A percentile compares a stretch with the other conserved stretches of the same genome.
Evolutionary conservation across 1,140 invertebrate species (phyloP).

Genomic region (Drosophila kanapiae): DNA sequence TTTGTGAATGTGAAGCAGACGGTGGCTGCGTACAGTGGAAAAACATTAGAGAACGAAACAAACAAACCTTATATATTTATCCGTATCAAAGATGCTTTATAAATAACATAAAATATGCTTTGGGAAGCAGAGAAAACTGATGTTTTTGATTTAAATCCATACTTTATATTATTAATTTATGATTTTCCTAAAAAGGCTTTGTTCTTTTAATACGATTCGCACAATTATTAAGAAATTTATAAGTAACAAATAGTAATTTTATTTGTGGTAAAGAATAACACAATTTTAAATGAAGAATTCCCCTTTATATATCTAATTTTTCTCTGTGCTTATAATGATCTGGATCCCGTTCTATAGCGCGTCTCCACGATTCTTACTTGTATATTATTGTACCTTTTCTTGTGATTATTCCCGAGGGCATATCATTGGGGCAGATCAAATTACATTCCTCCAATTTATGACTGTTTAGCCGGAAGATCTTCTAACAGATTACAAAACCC

Average conservation of each 20-base stretch:
- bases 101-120: too few relatives aligned
- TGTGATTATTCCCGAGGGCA: not conserved
- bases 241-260: not conserved
- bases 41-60: not conserved
- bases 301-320: not conserved
- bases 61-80: too few relatives aligned
- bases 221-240: not conserved
- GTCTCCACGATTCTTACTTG: not conserved
- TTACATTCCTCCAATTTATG: constrained; percentile 13
- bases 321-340: not conserved
- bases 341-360: constrained; percentile 3
- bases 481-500: not conserved
- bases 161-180: too few relatives aligned
- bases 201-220: too few relatives aligned
- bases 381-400: not conserved
- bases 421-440: constrained; percentile 21
- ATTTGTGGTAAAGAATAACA: too few relatives aligned
- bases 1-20: constrained; percentile 13
- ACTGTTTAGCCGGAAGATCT: constrained; percentile 29
- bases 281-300: not conserved
- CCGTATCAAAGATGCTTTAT: too few relatives aligned
- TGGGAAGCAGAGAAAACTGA: too few relatives aligned
- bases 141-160: too few relatives aligned
- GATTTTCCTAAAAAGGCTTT: too few relatives aligned
- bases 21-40: not conserved